Evolutionary conservation across 2,888 invertebrate genomes (phyloP), one percentile per base, ranked within the genome.

Genomic region (Petrolisthes cinctipes): DNA sequence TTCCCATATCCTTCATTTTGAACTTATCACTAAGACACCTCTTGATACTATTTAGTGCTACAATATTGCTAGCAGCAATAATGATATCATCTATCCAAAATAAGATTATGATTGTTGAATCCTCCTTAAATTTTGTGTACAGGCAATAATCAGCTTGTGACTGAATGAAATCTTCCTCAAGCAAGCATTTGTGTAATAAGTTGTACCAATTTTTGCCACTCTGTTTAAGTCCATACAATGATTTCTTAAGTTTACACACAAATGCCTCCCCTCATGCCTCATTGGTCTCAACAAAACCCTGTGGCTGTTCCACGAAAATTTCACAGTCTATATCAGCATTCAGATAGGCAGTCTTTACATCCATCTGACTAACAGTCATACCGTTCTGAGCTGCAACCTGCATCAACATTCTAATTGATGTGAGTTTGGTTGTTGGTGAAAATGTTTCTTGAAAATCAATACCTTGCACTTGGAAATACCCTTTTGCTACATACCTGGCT

Each of bases 211-310:
- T 82, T 23, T 75, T 4, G n/a, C 82, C 73, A 71, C 75, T 80
- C 20, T 86, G 86, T 83, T 82, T 86, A 3, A 86, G 68, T 9
- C 83, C 75, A 86, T 86, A 86, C 51, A 83, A 76, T 75, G 82
- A 83, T 57, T 83, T 82, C n/a, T 86, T 86, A 5, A 83, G 78
- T 57, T 83, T 83, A 14, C 86, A 86, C 53, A 86, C 86, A 7
- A 86, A 51, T 20, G 66, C 20, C 6, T 86, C 71, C 9, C 86
- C 73, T 11, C 53, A n/a, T n/a, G n/a, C 20, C 68, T 54, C n/a
- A 54, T n/a, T 79, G 17, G 51, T 61, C 14, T 61, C 37, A 4
- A 61, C 78, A 86, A 82, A 86, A 17, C 75, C 83, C 20, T 71
- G 20, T 6, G 82, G 86, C 57, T 86, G 75, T 37, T 83, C 86